Percentiles rank a stretch among this genome's conserved stretches.
phyloP scores from a whole-genome alignment of 2,113 vertebrate genomes.

The Pao palembangensis region DNA sequence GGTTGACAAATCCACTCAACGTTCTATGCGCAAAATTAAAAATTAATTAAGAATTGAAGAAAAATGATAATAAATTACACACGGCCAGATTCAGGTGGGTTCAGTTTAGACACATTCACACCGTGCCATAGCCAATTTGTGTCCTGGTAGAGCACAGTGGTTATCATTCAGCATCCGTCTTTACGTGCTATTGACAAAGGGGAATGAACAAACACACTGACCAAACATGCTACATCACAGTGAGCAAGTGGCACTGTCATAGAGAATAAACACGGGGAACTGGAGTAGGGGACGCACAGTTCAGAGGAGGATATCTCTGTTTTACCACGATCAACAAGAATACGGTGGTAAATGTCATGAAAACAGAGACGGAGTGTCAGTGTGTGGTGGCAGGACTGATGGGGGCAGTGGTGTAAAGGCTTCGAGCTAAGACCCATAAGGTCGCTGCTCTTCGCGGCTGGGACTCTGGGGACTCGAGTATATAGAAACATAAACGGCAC shows the following conservation, averaged over 20 bases:
- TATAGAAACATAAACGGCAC: slow-evolving; percentile 71
- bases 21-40: background rate
- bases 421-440: slow-evolving; percentile 37
- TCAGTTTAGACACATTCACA: slow-evolving; percentile 28
- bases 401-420: slow-evolving; percentile 16
- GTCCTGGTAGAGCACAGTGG: slow-evolving; percentile 44
- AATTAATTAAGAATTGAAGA: background rate
- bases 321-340: slow-evolving; percentile 48
- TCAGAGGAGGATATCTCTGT: slow-evolving; percentile 40
- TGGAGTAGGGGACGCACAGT: slow-evolving; percentile 23
- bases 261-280: slow-evolving; percentile 62
- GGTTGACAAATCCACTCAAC: too few species aligned
- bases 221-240: slow-evolving; percentile 72
- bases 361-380: slow-evolving; percentile 5
- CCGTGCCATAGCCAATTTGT: slow-evolving; percentile 41
- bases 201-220: slow-evolving; percentile 70
- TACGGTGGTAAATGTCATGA: slow-evolving; percentile 38
- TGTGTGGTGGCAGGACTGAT: background rate
- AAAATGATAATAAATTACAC: background rate
- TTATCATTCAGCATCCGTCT: slow-evolving; percentile 71
- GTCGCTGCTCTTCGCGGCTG: slow-evolving; percentile 54
- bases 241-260: slow-evolving; percentile 67
- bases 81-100: slow-evolving; percentile 14
- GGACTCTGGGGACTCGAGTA: slow-evolving; percentile 58
- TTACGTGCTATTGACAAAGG: slow-evolving; percentile 71